Conservation (phyloP, 2,797 vertebrate species). For the Pseudopleuronectes americanus region DNA sequence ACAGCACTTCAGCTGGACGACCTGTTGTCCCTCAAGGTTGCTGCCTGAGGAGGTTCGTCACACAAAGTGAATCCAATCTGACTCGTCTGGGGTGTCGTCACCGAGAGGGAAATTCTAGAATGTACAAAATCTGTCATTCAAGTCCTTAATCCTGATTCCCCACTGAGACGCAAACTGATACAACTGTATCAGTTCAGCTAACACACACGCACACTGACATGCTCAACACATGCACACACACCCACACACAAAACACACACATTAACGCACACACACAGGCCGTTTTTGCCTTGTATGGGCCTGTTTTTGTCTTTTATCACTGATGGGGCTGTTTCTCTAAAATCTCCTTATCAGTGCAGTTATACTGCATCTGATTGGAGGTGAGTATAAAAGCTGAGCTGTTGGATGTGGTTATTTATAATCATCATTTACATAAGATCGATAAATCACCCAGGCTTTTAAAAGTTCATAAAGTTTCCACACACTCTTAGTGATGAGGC, state of each 20-base stretch:
- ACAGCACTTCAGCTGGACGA: slow-evolving; percentile 4
- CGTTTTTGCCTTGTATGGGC: too few relatives aligned
- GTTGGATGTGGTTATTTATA: too few relatives aligned
- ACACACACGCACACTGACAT: slow-evolving; percentile 6
- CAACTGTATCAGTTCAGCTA: background rate
- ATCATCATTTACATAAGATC: too few relatives aligned
- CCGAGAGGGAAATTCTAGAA: slow-evolving; percentile 61
- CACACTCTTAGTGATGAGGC: too few relatives aligned
- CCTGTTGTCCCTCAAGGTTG: slow-evolving; percentile 30
- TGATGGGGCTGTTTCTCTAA: background rate
- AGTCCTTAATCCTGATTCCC: slow-evolving; percentile 50
- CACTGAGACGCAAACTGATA: slow-evolving; percentile 59
- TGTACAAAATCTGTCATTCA: slow-evolving; percentile 59
- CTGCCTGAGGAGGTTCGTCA: slow-evolving; percentile 22
- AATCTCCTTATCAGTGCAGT: too few relatives aligned
- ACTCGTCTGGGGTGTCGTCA: slow-evolving; percentile 45
- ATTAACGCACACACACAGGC: background rate
- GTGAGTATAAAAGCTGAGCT: too few relatives aligned
- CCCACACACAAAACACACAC: background rate
- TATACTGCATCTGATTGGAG: too few relatives aligned
- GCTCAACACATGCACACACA: background rate
- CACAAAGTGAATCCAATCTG: slow-evolving; percentile 51
- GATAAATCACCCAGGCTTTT: too few relatives aligned
- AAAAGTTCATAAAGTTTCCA: too few relatives aligned
- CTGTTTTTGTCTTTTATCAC: background rate